Conservation (phyloP, 1,140 invertebrate genomes). For the Drosophila littoralis region DNA sequence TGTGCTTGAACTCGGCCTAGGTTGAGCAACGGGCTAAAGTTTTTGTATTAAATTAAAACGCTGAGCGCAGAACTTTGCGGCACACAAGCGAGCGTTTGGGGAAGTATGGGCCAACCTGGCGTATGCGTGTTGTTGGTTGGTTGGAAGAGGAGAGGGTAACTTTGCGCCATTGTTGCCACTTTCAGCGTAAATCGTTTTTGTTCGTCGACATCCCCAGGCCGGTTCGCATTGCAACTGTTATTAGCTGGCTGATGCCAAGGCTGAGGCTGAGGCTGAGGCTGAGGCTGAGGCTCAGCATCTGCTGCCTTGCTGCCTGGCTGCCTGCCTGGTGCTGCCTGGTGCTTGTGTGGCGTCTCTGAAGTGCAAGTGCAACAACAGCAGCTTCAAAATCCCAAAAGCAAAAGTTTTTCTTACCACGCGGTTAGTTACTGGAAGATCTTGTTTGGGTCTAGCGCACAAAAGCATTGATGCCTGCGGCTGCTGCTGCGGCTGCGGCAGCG, state of each 20-base stretch:
- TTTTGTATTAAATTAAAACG: slow-evolving; percentile 82
- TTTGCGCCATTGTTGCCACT: slow-evolving; percentile 70
- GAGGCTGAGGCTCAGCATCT: slow-evolving; percentile 18
- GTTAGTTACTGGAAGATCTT: slow-evolving; percentile 59
- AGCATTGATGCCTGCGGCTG: slow-evolving; percentile 46
- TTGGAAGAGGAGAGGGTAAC: slow-evolving; percentile 23
- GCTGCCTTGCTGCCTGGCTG: slow-evolving; percentile 30
- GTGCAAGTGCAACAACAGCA: slow-evolving; percentile 63
- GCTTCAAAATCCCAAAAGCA: slow-evolving; percentile 73
- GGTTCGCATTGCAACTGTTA: slow-evolving; percentile 71
- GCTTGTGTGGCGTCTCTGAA: slow-evolving; percentile 76
- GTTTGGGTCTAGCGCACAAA: slow-evolving; percentile 46
- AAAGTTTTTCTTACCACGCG: slow-evolving; percentile 75
- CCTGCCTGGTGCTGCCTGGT: slow-evolving; percentile 52
- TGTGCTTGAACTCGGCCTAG: slow-evolving; percentile 39
- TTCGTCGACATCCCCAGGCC: slow-evolving; percentile 31
- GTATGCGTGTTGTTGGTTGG: slow-evolving; percentile 49
- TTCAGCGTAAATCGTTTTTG: slow-evolving; percentile 75
- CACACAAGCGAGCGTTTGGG: slow-evolving; percentile 7
- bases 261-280: slow-evolving; percentile 8
- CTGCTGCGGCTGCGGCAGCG: slow-evolving; percentile 11
- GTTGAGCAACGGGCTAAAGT: slow-evolving; percentile 54
- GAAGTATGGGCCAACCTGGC: slow-evolving; percentile 41
- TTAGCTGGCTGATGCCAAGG: slow-evolving; percentile 48
- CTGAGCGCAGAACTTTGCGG: slow-evolving; percentile 66